Evolutionary conservation across 2,113 vertebrate species (phyloP), one percentile per base, ranked within the genome.

Genomic region (Corydoras maculifer): DNA sequence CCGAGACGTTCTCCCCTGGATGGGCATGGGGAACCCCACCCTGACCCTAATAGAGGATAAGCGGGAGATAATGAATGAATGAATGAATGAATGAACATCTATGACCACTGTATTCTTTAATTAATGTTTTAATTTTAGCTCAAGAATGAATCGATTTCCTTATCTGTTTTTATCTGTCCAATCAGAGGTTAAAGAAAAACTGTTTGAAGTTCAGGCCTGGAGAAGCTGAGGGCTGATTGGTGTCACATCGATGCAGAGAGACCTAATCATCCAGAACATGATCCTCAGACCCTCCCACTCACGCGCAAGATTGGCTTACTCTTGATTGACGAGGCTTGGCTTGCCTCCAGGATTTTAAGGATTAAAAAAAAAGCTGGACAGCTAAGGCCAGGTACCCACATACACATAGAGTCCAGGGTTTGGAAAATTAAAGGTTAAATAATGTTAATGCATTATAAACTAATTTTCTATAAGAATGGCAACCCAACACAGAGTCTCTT

Each of bases 311-410:
- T 92, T 92, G 89, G 83, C 78, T 93, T 93, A 88, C 91, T 74
- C 83, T 88, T 92, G 90, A 93, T 90, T 92, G 90, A 91, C 90
- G 82, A 87, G 78, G 72, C 83, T 80, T 92, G 91, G 93, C 87
- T 0, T 66, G 78, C 80, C 85, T 90, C 91, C 91, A 87, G 80
- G 75, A 82, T 77, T 75, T 80, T 83, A 84, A 86, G 86, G 84
- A 81, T 80, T 81, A 81, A 82, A 83, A 84, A 81, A 81, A 75
- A 78, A 65, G 68, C 74, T 58, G 57, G 18, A 83, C 83, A 81
- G 80, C 80, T 83, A 62, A 31, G 29, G 31, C 59, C 51, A 62
- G 31, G 14, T n/a, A 57, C 11, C 14, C n/a, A 68, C 43, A 60
- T n/a, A 67, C 48, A 60, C 9, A 43, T 7, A 67, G 29, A 72